Evolutionary conservation across 2,797 vertebrate genomes (phyloP), one percentile per base, ranked within the genome.

Genomic region (Crypturellus tataupa): DNA sequence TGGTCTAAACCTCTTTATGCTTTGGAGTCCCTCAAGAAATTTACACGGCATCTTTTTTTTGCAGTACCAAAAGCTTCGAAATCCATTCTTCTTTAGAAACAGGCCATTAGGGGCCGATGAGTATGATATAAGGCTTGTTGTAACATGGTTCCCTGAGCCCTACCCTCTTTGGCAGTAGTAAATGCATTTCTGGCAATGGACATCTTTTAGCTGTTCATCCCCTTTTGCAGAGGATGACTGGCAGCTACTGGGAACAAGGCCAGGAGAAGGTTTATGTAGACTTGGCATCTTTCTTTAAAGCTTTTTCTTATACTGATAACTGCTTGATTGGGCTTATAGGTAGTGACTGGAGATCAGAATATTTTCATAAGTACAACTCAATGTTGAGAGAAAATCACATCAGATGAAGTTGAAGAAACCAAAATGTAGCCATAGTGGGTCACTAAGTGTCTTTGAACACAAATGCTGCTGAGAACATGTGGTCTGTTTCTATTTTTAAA

Each of bases 91-190:
- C 35, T 35, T 37, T 39, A 89, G 69, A 87, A 87, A 58, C 9
- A 33, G 37, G 20, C 8, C 8, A 13, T 70, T 60, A 89, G 9
- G 7, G 20, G 10, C n/a, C 35, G 0, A 0, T 3, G 12, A 53
- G 5, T 10, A 29, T 3, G 6, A 4, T 51, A 69, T 8, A 18
- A 76, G 25, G 9, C 1, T 0, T 77, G 14, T 2, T 65, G 31
- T n/a, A 55, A 79, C 80, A 72, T 2, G 0, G 1, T 3, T 77
- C 70, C 7, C 5, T 58, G 21, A 1, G 0, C 37, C 15, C 2
- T 9, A 24, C 9, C 29, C 78, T 60, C 58, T 71, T 68, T 93
- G 69, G 27, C 46, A 91, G 5, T 12, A 56, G 9, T 78, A 19
- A 80, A 14, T 80, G 27, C 3, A 9, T 85, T 91, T 80, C 80